These are phyloP conservation scores for Trichogramma dendrolimi DNA, from an alignment of 2,888 invertebrate species.

Conservation along the genomic window DNA sequence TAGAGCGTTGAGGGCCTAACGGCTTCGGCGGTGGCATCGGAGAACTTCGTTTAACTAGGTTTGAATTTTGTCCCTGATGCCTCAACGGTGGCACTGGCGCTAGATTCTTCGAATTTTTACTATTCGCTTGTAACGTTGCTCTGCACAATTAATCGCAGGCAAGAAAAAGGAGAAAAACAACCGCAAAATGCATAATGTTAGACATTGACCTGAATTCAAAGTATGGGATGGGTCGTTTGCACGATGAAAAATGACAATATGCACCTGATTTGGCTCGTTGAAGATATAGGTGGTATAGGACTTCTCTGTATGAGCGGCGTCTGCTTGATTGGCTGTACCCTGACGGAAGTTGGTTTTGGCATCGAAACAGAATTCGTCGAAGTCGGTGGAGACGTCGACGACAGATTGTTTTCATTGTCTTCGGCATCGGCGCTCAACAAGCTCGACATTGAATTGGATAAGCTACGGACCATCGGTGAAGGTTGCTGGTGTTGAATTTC, in stretches of 20 bases:
- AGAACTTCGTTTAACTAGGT: not conserved
- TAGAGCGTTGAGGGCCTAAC: conserved; percentile 48
- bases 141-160: conserved; percentile 19
- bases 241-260: not conserved
- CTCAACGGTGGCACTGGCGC: conserved; percentile 48
- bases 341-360: conserved; percentile 41
- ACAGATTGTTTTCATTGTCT: conserved; percentile 38
- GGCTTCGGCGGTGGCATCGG: conserved; percentile 36
- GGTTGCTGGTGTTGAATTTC: conserved; percentile 45
- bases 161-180: too few species aligned
- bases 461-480: conserved; percentile 51
- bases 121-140: conserved; percentile 45
- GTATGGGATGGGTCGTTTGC: too few species aligned
- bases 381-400: conserved; percentile 36
- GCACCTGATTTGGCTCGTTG: conserved; percentile 45
- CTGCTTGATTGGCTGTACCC: conserved; percentile 48
- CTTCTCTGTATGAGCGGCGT: conserved; percentile 47
- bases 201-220: too few species aligned
- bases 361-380: conserved; percentile 41
- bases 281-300: conserved; percentile 43
- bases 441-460: conserved; percentile 48
- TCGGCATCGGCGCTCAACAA: conserved; percentile 38
- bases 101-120: conserved; percentile 43
- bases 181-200: too few species aligned
- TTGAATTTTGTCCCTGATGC: conserved; percentile 36